phyloP scores from a whole-genome alignment of 64 coral and sea anemone species.

The Stichodactyla mertensii region DNA sequence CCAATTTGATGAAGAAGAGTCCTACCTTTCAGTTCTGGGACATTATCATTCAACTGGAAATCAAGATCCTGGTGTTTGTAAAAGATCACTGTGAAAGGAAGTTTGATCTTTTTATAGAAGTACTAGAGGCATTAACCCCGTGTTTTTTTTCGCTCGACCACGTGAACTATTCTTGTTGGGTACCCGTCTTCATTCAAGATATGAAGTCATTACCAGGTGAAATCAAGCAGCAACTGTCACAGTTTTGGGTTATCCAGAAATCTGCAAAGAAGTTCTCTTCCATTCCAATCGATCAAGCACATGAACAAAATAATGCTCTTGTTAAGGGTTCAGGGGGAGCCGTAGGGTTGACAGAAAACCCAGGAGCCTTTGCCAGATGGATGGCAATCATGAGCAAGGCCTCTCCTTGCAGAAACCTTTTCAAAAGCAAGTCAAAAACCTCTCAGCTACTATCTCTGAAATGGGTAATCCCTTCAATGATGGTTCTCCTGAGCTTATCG shows the following conservation, averaged over 20 bases:
- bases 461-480: conserved; percentile 42
- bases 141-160: conserved; percentile 45
- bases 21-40: conserved; percentile 44
- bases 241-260: conserved; percentile 27
- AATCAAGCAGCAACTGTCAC: background rate
- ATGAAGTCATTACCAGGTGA: conserved; percentile 15
- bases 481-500: conserved; percentile 43
- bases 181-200: conserved; percentile 14
- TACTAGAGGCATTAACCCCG: conserved; percentile 5
- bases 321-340: conserved; percentile 42
- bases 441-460: conserved; percentile 22
- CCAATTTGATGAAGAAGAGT: background rate
- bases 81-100: conserved; percentile 21
- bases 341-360: conserved; percentile 40
- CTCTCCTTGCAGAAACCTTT: background rate
- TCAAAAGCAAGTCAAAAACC: conserved; percentile 19
- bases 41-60: conserved; percentile 29
- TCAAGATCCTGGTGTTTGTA: conserved; percentile 13
- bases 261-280: conserved; percentile 14
- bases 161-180: conserved; percentile 35
- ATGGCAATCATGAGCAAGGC: conserved; percentile 22
- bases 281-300: conserved; percentile 38
- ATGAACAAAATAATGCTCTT: background rate
- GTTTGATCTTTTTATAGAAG: conserved; percentile 33
- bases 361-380: conserved; percentile 17